A percentile compares a stretch with the other conserved stretches of the same genome.
Evolutionary conservation across 2,888 invertebrate species (phyloP).

Genomic region (Yponomeuta cagnagella): DNA sequence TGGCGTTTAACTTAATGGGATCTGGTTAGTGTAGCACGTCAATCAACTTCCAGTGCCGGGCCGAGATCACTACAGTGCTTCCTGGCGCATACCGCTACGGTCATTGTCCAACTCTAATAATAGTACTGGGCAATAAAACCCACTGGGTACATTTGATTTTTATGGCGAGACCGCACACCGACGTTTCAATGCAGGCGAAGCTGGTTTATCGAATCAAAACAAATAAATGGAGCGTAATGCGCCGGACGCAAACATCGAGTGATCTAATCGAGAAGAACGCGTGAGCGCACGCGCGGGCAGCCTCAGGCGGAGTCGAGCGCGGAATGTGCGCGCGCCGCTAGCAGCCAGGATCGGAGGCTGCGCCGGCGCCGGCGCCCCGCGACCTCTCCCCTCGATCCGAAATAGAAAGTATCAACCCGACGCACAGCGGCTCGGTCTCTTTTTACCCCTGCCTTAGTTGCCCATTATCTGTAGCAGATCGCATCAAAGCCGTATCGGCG

Average conservation of each 20-base stretch:
- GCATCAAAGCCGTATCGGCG: slow-evolving; percentile 37
- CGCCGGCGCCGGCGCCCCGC: slow-evolving; percentile 46
- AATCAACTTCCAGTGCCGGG: slow-evolving; percentile 47
- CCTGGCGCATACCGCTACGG: slow-evolving; percentile 57
- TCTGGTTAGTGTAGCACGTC: slow-evolving; percentile 46
- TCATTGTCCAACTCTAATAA: slow-evolving; percentile 51
- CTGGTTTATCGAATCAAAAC: slow-evolving; percentile 32
- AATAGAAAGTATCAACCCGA: slow-evolving; percentile 71
- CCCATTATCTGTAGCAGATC: slow-evolving; percentile 54
- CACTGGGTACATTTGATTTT: neutral
- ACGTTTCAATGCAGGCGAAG: neutral
- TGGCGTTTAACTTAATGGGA: slow-evolving; percentile 37
- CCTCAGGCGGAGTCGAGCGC: slow-evolving; percentile 61
- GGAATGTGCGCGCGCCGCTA: slow-evolving; percentile 52
- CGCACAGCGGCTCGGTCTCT: slow-evolving; percentile 61
- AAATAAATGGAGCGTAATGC: slow-evolving; percentile 34
- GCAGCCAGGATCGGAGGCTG: slow-evolving; percentile 55
- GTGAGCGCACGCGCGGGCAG: slow-evolving; percentile 62
- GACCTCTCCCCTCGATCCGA: slow-evolving; percentile 68
- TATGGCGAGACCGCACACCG: neutral
- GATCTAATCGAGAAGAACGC: slow-evolving; percentile 13
- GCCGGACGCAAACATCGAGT: slow-evolving; percentile 23
- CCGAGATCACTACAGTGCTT: slow-evolving; percentile 33
- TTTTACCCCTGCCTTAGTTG: slow-evolving; percentile 58
- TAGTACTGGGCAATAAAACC: slow-evolving; percentile 18